Percentiles rank a stretch among this genome's conserved stretches.
phyloP scores from a whole-genome alignment of 2,113 vertebrate species.

The Dipodomys spectabilis region DNA sequence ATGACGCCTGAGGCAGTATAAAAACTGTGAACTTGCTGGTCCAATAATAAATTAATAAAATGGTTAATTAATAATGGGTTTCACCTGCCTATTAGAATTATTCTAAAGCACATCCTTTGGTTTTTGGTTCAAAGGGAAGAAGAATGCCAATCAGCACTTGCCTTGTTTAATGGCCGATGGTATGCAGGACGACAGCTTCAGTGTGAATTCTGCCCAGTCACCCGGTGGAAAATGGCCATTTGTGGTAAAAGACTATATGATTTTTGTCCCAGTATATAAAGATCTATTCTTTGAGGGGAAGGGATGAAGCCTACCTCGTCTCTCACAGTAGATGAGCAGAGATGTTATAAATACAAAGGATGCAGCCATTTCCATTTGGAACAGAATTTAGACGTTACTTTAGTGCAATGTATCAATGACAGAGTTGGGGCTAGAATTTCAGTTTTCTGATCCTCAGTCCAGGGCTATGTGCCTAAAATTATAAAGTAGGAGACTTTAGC shows the following conservation, averaged over 20 bases:
- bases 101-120: slow-evolving; percentile 46
- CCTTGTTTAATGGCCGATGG: slow-evolving; percentile 96
- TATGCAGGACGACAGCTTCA: slow-evolving; percentile 97
- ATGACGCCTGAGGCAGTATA: background rate
- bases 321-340: background rate
- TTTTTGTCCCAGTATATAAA: slow-evolving; percentile 24
- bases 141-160: slow-evolving; percentile 93
- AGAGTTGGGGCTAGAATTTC: background rate
- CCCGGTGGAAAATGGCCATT: slow-evolving; percentile 98
- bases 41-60: background rate
- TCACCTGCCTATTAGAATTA: background rate
- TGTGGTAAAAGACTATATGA: slow-evolving; percentile 89
- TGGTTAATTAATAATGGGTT: background rate
- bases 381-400: slow-evolving; percentile 15
- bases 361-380: background rate
- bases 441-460: background rate
- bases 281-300: background rate
- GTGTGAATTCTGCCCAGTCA: slow-evolving; percentile 97
- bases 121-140: slow-evolving; percentile 90
- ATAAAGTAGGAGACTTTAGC: slow-evolving; percentile 19
- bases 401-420: background rate
- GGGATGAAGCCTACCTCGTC: background rate
- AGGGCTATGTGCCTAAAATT: background rate
- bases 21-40: slow-evolving; percentile 14
- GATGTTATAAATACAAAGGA: background rate